These are phyloP conservation scores for Sicus ferrugineus DNA, from an alignment of 2,888 invertebrate genomes.

Conservation along the genomic window DNA sequence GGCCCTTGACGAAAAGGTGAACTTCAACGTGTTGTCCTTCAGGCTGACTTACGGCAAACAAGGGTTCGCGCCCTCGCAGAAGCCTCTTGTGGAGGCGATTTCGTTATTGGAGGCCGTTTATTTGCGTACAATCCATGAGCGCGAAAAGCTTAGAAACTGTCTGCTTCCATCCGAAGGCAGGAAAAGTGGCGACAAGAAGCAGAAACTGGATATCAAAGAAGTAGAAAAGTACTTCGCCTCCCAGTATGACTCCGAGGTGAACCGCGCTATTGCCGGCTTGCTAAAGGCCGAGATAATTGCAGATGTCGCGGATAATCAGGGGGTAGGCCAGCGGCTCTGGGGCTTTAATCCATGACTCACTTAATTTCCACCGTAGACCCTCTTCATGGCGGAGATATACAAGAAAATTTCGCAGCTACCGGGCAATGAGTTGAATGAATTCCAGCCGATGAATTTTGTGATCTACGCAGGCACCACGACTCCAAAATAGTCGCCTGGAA, in stretches of 20 bases:
- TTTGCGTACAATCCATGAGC: slow-evolving; percentile 49
- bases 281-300: slow-evolving; percentile 36
- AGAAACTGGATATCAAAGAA: background rate
- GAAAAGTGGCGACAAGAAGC: background rate
- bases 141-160: slow-evolving; percentile 32
- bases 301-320: slow-evolving; percentile 25
- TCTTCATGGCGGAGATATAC: background rate
- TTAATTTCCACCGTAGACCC: background rate
- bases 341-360: too few relatives aligned
- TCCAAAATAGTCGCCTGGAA: too few relatives aligned
- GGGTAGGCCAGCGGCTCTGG: too few relatives aligned
- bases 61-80: slow-evolving; percentile 35
- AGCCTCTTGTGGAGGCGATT: slow-evolving; percentile 48
- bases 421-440: slow-evolving; percentile 10
- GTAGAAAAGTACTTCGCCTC: slow-evolving; percentile 45
- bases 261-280: slow-evolving; percentile 42
- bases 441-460: slow-evolving; percentile 15
- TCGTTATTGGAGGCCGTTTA: slow-evolving; percentile 52
- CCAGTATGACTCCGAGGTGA: slow-evolving; percentile 45
- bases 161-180: background rate
- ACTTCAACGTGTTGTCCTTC: slow-evolving; percentile 49
- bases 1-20: slow-evolving; percentile 43
- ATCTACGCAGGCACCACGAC: slow-evolving; percentile 30
- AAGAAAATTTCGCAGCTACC: slow-evolving; percentile 5
- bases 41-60: slow-evolving; percentile 41